These are phyloP conservation scores for Aethina tumida DNA, from an alignment of 1,140 invertebrate species.

Conservation along the genomic window DNA sequence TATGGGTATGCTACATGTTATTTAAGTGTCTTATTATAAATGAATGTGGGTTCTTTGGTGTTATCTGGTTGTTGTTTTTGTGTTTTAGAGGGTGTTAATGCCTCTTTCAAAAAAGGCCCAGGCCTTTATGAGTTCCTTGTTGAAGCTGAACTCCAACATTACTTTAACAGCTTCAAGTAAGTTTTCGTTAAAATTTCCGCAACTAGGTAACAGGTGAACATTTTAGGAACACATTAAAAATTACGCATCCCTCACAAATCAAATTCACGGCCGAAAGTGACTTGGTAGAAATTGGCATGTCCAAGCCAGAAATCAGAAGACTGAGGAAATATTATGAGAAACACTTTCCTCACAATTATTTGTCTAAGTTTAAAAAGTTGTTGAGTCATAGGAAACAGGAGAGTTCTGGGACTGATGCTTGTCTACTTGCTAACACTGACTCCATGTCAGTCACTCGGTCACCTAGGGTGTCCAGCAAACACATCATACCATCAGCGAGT, in stretches of 20 bases:
- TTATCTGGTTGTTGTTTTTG: constrained; percentile 6
- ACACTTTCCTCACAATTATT: constrained; percentile 84
- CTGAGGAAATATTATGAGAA: constrained; percentile 90
- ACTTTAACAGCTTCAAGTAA: constrained; percentile 60
- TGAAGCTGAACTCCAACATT: constrained; percentile 84
- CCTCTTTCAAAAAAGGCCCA: constrained; percentile 42
- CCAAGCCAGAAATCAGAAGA: constrained; percentile 87
- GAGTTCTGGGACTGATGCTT: constrained; percentile 28
- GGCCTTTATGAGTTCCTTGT: constrained; percentile 83
- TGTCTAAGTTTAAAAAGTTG: constrained; percentile 81
- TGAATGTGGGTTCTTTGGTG: background rate
- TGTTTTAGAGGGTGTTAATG: constrained; percentile 32
- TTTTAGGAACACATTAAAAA: constrained; percentile 62
- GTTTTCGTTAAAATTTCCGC: constrained; percentile 13
- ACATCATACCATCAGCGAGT: constrained; percentile 90
- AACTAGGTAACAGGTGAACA: constrained; percentile 14
- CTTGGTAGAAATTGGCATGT: constrained; percentile 83
- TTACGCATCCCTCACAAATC: constrained; percentile 86
- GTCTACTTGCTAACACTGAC: constrained; percentile 22
- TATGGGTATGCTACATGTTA: constrained; percentile 12
- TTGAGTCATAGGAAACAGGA: constrained; percentile 54
- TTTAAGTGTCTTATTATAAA: constrained; percentile 1
- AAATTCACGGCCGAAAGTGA: constrained; percentile 95
- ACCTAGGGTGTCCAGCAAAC: constrained; percentile 70
- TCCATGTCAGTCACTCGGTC: constrained; percentile 25